Conservation (phyloP, 2,888 invertebrate species). For the Andrena trimmerana region DNA sequence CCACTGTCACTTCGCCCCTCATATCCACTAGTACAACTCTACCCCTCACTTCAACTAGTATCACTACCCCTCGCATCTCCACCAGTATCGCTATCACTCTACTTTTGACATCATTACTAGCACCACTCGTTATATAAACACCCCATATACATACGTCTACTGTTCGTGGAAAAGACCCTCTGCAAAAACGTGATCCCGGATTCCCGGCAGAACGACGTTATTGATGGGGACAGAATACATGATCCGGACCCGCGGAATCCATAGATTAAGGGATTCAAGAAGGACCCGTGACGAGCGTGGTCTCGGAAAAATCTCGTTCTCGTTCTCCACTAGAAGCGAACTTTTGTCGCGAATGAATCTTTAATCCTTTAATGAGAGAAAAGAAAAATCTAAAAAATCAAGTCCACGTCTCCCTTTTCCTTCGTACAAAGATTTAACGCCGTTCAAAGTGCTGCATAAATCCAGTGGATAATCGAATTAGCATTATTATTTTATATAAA, state of each 20-base stretch:
- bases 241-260: slow-evolving; percentile 11
- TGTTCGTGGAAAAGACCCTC: slow-evolving; percentile 7
- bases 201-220: slow-evolving; percentile 18
- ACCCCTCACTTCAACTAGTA: no score
- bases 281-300: neutral
- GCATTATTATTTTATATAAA: no score
- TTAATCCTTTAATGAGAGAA: neutral
- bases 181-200: slow-evolving; percentile 40
- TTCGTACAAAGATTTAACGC: neutral
- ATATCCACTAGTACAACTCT: no score
- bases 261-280: slow-evolving; percentile 20
- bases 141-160: neutral
- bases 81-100: no score
- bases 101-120: no score
- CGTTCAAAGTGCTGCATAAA: neutral
- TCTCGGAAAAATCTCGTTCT: slow-evolving; percentile 12
- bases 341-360: neutral
- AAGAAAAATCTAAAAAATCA: neutral
- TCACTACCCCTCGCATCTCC: neutral
- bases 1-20: no score
- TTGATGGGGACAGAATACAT: slow-evolving; percentile 23
- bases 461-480: no score
- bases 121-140: no score
- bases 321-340: neutral
- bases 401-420: neutral